Evolutionary conservation across 23 tunicate genomes (phyloP), one percentile per base, ranked within the genome.

Genomic region (Trididemnum clinides): DNA sequence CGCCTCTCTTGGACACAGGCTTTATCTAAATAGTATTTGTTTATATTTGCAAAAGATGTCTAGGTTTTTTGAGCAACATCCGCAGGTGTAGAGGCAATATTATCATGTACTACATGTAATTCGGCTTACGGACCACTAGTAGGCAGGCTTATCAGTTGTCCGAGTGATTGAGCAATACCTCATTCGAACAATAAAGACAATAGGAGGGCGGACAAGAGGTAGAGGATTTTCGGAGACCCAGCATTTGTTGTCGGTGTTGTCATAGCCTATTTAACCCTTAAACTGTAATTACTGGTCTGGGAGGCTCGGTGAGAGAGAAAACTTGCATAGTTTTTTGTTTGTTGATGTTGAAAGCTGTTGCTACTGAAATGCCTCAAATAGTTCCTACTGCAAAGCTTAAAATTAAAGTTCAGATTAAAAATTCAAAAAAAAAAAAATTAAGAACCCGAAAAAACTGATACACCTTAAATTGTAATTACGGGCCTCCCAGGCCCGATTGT

Each of bases 141-240:
- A 22, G 70, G 70, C 70, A n/a, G 70, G 70, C 28, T 5, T 63
- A 21, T 63, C 28, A 22, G 28, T 25, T 63, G 70, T 10, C 28
- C 22, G 6, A 25, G 28, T 25, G 28, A 63, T 63, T 25, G 70
- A 63, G n/a, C 70, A 63, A 63, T 63, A 22, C n/a, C 70, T 63
- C 26, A 63, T 63, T 18, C 26, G 28, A 25, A 63, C 21, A 18
- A 7, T 63, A 25, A 63, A 63, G 22, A n/a, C 70, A 10, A 63
- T 7, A 22, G 70, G 70, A n/a, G 70, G 70, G 5, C 22, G 12
- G 6, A 63, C 70, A 10, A 63, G 70, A 25, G 70, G 70, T 21
- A 18, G 70, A 10, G 70, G 70, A 63, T 63, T 63, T 21, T n/a
- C 70, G 7, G 70, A 63, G 70, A 63, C 22, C 26, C 70, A 63